Percentiles rank a stretch among this genome's conserved stretches.
phyloP scores from a whole-genome alignment of 2,113 vertebrate species.

The Gobio gobio region DNA sequence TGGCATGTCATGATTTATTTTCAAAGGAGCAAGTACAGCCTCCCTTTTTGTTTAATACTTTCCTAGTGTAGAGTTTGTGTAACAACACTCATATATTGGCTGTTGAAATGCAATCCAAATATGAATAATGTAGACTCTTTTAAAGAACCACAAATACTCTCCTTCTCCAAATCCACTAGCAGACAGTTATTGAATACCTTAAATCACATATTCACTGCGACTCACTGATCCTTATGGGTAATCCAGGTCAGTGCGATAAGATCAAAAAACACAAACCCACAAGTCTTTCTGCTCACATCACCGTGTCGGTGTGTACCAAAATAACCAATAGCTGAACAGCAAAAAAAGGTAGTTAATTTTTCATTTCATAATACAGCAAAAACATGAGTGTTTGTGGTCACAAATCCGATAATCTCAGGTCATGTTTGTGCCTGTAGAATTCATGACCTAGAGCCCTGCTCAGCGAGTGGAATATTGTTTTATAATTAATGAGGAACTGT shows the following conservation, averaged over 20 bases:
- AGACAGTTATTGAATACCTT: conserved; percentile 48
- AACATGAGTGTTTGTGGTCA: not conserved
- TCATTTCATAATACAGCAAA: not conserved
- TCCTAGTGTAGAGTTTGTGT: not conserved
- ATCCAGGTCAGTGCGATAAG: conserved; percentile 43
- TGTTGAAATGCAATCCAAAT: conserved; percentile 22
- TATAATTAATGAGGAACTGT: conserved; percentile 91
- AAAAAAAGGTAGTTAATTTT: conserved; percentile 19
- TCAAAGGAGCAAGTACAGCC: not conserved
- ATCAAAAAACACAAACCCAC: not conserved
- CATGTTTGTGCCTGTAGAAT: conserved; percentile 43
- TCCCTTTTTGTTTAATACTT: not conserved
- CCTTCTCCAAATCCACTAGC: conserved; percentile 19
- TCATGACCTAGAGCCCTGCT: conserved; percentile 61
- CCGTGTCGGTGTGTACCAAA: not conserved
- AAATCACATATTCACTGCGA: conserved; percentile 38
- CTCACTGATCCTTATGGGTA: conserved; percentile 41
- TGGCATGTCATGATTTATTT: not conserved
- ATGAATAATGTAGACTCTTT: conserved; percentile 33
- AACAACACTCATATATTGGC: not conserved
- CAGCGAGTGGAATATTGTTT: conserved; percentile 87
- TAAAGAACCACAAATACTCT: conserved; percentile 3
- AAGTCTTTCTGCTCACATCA: not conserved
- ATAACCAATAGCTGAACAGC: not conserved
- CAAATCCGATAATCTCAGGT: conserved; percentile 55